Evolutionary conservation across 2,888 invertebrate species (phyloP), one percentile per base, ranked within the genome.

Genomic region (Hartigia nigra): DNA sequence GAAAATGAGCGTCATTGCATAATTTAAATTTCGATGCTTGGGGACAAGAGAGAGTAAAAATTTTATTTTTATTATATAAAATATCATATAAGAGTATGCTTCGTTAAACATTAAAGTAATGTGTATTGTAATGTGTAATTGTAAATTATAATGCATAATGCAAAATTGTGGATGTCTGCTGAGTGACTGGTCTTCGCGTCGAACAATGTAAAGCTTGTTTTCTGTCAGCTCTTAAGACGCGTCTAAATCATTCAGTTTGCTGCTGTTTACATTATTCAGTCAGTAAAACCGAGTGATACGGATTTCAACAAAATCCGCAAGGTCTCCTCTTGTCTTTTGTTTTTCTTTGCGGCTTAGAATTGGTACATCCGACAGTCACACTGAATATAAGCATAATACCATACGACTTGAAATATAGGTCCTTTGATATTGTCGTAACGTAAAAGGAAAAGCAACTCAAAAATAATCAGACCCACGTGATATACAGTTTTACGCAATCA

Each of bases 261-360:
- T 87, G 87, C 87, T 85, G 87, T 88, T 88, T 88, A 87, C 88
- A 89, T 90, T 89, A 89, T 90, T 89, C 90, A 88, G 86, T 85
- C 85, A 84, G 86, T 87, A 87, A 86, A 85, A 87, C 85, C 85
- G 82, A 84, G 84, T 85, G 83, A 83, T 84, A 84, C 82, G 85
- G 85, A 86, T 87, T 88, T 83, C 84, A 81, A 76, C 77, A 69
- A 79, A 82, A 83, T 82, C 83, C 81, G 75, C 75, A 81, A 83
- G 84, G 70, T 78, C 78, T 74, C 69, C 39, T 55, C 74, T 79
- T 81, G 75, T 69, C 77, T 70, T n/a, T 35, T 79, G 72, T 77
- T 70, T 34, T 78, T 36, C 74, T 32, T 74, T 70, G 75, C 35
- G 76, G 23, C 23, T 23, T 55, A 9, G 14, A 55, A 55, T 55